Conservation (phyloP, 2,797 vertebrate genomes). For the Lacerta bilineata region DNA sequence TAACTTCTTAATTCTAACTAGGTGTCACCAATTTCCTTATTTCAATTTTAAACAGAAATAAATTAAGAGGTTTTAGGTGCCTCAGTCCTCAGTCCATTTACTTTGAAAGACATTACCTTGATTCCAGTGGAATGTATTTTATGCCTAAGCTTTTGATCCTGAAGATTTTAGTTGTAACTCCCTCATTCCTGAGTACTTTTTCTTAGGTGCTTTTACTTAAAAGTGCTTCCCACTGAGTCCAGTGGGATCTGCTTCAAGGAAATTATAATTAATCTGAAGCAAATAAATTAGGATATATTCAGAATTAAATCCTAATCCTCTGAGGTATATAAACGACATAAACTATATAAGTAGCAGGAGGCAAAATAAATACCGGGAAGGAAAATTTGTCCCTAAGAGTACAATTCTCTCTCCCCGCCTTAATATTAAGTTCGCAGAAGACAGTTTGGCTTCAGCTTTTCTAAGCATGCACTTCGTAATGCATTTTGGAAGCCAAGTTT, state of each 20-base stretch:
- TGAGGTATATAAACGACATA: slow-evolving; percentile 25
- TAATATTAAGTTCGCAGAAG: slow-evolving; percentile 62
- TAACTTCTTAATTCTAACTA: slow-evolving; percentile 6
- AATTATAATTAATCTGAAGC: neutral
- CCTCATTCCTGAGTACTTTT: neutral
- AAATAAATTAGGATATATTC: slow-evolving; percentile 15
- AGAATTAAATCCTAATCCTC: slow-evolving; percentile 49
- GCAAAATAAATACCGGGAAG: neutral
- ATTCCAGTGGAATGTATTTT: neutral
- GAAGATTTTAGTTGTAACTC: neutral
- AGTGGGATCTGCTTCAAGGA: neutral
- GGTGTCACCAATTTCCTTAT: neutral
- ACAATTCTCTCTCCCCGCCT: slow-evolving; percentile 45
- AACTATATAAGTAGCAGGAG: neutral
- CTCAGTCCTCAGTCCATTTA: neutral
- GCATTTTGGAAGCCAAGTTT: slow-evolving; percentile 60
- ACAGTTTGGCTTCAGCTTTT: slow-evolving; percentile 78
- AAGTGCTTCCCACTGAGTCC: neutral
- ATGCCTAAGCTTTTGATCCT: neutral
- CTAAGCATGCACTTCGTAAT: slow-evolving; percentile 34
- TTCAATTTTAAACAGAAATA: neutral
- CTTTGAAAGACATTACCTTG: neutral
- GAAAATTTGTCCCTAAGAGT: slow-evolving; percentile 53
- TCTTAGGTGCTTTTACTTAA: neutral
- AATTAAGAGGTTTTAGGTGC: neutral